phyloP scores from a whole-genome alignment of 2,888 invertebrate species.

The Tineola bisselliella region DNA sequence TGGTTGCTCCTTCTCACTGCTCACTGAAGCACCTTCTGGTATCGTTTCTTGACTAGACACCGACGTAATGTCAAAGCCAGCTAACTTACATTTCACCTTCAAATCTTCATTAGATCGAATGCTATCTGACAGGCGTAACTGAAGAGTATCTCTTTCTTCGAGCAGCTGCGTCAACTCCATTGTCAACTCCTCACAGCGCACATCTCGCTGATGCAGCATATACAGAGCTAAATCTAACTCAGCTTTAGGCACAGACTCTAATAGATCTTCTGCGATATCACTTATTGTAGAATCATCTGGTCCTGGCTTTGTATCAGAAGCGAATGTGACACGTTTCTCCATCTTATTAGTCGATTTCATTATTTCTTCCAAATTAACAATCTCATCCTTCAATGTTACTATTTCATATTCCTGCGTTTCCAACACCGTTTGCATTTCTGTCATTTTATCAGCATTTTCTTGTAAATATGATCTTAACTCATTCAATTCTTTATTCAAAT shows the following conservation, averaged over 20 bases:
- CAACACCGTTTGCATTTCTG: slow-evolving; percentile 69
- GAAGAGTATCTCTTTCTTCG: slow-evolving; percentile 87
- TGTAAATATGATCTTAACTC: slow-evolving; percentile 64
- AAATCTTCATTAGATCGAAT: slow-evolving; percentile 76
- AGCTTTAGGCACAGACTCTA: slow-evolving; percentile 61
- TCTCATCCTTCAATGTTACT: slow-evolving; percentile 75
- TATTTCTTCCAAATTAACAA: slow-evolving; percentile 44
- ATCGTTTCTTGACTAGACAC: slow-evolving; percentile 36
- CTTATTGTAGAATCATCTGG: slow-evolving; percentile 19
- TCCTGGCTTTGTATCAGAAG: slow-evolving; percentile 51
- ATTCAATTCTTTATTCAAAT: slow-evolving; percentile 54
- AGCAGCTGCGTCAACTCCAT: slow-evolving; percentile 83
- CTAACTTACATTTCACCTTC: slow-evolving; percentile 33
- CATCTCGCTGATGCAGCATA: slow-evolving; percentile 87
- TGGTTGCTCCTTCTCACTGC: slow-evolving; percentile 33
- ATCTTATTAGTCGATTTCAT: slow-evolving; percentile 41
- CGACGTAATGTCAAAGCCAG: slow-evolving; percentile 34
- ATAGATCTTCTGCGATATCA: slow-evolving; percentile 26
- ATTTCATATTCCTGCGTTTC: slow-evolving; percentile 79
- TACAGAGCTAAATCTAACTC: slow-evolving; percentile 84
- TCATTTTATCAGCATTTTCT: slow-evolving; percentile 64
- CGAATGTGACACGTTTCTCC: slow-evolving; percentile 57
- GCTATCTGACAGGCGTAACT: slow-evolving; percentile 82
- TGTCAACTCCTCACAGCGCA: slow-evolving; percentile 86
- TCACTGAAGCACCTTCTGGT: slow-evolving; percentile 37